Base-by-base conservation (phyloP, 2,797 vertebrate species). In the Tapirus indicus region DNA sequence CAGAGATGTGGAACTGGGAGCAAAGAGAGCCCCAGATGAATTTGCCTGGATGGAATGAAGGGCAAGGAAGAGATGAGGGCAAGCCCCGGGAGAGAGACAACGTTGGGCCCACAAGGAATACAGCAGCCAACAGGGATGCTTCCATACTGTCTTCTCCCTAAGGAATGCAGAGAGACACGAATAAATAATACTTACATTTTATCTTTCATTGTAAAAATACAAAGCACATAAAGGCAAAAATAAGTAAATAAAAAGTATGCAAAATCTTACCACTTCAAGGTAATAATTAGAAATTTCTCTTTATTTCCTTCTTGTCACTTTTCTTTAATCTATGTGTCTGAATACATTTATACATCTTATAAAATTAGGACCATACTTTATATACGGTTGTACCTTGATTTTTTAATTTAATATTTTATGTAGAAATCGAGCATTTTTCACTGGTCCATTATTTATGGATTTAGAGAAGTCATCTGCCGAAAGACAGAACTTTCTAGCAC, bases 291-390 rank as follows among this genome's bases (percentile, higher is more conserved):
- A 71, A 2, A 60, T 68, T 92, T 74, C 27, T 80, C 20, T 72
- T 38, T 47, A 12, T 66, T 80, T 62, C 44, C 64, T 60, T 88
- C 27, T 83, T 6, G 17, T 75, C 49, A 69, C 54, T 95, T 84
- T 71, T 35, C 44, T 92, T 80, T 86, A 79, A 52, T 35, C 23
- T 58, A 0, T 79, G 80, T 86, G 17, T 82, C 27, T 18, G 47
- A 60, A 74, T 60, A 27, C 6, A 11, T 72, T 72, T 71, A 62
- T 32, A 38, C 3, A 47, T 79, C 77, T 78, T 56, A 58, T 78
- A 56, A 92, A 78, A 88, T 58, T 44, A 58, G 18, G 68, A 35
- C 8, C 14, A 47, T 60, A 29, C 17, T 60, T 86, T 56, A 11
- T 62, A 60, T 25, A 83, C 0, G 60, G 41, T 66, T 27, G 20